Evolutionary conservation across 2,797 vertebrate species (phyloP).

Genomic region (Bradypus variegatus): DNA sequence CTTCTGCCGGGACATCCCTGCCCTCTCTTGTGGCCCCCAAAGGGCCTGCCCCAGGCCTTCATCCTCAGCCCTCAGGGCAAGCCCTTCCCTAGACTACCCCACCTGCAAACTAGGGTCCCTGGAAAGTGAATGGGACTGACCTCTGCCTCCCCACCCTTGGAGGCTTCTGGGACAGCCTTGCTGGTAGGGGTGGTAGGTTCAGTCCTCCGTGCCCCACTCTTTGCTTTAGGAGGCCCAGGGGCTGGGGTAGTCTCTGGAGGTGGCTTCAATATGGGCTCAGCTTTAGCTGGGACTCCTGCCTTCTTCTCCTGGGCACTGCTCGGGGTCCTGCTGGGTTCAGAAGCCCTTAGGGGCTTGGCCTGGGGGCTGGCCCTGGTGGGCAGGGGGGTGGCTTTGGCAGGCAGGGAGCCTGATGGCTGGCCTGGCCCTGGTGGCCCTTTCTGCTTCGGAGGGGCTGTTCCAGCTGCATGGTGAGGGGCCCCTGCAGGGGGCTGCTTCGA

Average conservation of each 20-base stretch:
- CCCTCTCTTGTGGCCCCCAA: background rate
- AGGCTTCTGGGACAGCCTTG: slow-evolving; percentile 78
- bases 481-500: slow-evolving; percentile 81
- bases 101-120: background rate
- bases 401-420: slow-evolving; percentile 39
- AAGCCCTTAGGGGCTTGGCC: slow-evolving; percentile 78
- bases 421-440: slow-evolving; percentile 70
- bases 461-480: slow-evolving; percentile 77
- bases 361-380: slow-evolving; percentile 77
- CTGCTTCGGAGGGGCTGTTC: slow-evolving; percentile 74
- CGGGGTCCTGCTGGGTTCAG: slow-evolving; percentile 76
- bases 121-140: slow-evolving; percentile 76
- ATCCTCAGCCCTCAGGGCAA: background rate
- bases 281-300: slow-evolving; percentile 54
- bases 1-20: background rate
- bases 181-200: slow-evolving; percentile 79
- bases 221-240: slow-evolving; percentile 71
- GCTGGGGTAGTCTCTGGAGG: slow-evolving; percentile 75
- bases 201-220: slow-evolving; percentile 54
- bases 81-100: background rate
- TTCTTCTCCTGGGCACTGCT: slow-evolving; percentile 73
- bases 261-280: slow-evolving; percentile 68
- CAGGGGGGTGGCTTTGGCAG: slow-evolving; percentile 69
- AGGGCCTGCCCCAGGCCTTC: background rate
- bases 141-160: slow-evolving; percentile 87